Evolutionary conservation across 2,797 vertebrate species (phyloP).

Genomic region (Brachymystax lenok): DNA sequence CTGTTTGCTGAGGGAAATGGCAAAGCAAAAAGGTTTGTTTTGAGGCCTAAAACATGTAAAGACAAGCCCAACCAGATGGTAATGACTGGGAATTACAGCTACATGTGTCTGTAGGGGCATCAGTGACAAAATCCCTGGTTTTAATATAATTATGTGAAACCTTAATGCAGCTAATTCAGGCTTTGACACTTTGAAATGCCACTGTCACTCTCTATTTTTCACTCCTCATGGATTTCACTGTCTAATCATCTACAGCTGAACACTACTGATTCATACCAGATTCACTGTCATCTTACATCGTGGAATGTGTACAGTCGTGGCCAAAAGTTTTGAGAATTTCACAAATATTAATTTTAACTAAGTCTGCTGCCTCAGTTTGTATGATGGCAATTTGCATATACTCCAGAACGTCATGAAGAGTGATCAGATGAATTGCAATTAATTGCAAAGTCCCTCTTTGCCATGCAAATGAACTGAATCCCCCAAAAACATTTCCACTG

Average conservation of each 20-base stretch:
- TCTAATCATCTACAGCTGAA: not conserved
- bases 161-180: not conserved
- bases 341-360: too few species aligned
- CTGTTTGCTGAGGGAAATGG: slow-evolving; percentile 68
- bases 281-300: not conserved
- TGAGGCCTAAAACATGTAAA: slow-evolving; percentile 46
- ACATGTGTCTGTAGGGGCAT: slow-evolving; percentile 24
- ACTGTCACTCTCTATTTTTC: not conserved
- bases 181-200: not conserved
- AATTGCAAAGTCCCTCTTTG: too few species aligned
- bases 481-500: too few species aligned
- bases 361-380: too few species aligned
- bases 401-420: too few species aligned
- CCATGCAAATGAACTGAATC: too few species aligned
- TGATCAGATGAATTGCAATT: too few species aligned
- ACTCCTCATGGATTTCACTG: not conserved
- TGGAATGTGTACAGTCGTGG: not conserved
- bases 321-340: too few species aligned
- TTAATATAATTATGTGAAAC: slow-evolving; percentile 14
- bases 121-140: slow-evolving; percentile 16
- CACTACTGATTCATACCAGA: not conserved
- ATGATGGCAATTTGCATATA: too few species aligned
- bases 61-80: slow-evolving; percentile 58
- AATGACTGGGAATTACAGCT: slow-evolving; percentile 41
- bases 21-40: slow-evolving; percentile 69